Evolutionary conservation across 1,140 invertebrate genomes (phyloP), one percentile per base, ranked within the genome.

Genomic region (Nixonia krombeini): DNA sequence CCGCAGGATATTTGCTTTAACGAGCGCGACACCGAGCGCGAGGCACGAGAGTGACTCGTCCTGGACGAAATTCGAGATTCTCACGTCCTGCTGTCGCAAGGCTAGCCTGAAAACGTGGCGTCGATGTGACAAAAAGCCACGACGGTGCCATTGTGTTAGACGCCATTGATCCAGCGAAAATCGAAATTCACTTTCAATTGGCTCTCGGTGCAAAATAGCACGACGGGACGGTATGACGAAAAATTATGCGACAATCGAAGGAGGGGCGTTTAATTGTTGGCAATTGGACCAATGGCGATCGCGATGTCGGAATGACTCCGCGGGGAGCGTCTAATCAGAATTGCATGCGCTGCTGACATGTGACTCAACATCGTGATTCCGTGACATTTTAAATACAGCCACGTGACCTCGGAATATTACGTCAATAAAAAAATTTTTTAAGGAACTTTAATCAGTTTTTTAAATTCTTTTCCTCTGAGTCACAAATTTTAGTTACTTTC

Each of bases 1-100:
- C 7, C 66, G 62, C 73, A 79, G 79, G 80, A 83, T 78, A 75
- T 79, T 72, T 80, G 81, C 72, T 82, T 78, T 75, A 75, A 80
- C 56, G 58, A 52, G 42, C 25, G 38, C 21, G 18, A 38, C 51
- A 23, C 25, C 33, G 18, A 51, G 9, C 37, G 49, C 44, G 56
- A 68, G 57, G 41, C 44, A 44, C 47, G 46, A 63, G 52, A 72
- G 33, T 49, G 56, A 55, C 17, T 67, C 58, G 65, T 62, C 61
- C 49, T 65, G 17, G 51, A 63, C 59, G 28, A 67, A 66, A 67
- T 68, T 66, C 29, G 45, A 64, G 70, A 66, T 52, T 69, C 70
- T 76, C 74, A 76, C 74, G 72, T 76, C 74, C 74, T 73, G 66
- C 38, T 52, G 35, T 62, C 29, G 57, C 61, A 57, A 72, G 29